Evolutionary conservation across 30 jellyfish, hydroid and myxozoan species (phyloP).

Genomic region (Phacellophora camtschatica): DNA sequence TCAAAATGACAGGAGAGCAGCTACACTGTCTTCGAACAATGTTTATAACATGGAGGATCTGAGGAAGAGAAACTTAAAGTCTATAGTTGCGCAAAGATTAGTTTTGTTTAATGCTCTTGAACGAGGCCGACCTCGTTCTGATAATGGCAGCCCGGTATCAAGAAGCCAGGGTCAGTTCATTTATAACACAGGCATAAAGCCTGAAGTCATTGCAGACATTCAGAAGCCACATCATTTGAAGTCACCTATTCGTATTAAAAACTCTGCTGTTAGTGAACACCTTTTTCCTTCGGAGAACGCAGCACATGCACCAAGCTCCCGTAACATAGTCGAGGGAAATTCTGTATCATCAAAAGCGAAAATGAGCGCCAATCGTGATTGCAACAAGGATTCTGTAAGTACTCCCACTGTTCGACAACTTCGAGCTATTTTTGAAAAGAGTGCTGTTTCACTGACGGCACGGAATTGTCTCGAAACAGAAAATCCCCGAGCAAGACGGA

Average conservation of each 20-base stretch:
- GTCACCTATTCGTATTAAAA: neutral
- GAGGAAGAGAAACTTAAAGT: slow-evolving; percentile 18
- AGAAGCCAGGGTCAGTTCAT: slow-evolving; percentile 2
- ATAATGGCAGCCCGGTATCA: slow-evolving; percentile 81
- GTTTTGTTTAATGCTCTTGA: slow-evolving; percentile 69
- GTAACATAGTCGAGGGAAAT: neutral
- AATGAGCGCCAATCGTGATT: neutral
- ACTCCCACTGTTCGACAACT: slow-evolving; percentile 21
- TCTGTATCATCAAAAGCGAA: neutral
- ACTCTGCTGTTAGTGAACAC: neutral
- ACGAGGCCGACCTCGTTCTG: slow-evolving; percentile 88
- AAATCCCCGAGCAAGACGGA: neutral
- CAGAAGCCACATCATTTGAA: neutral
- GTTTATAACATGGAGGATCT: slow-evolving; percentile 22
- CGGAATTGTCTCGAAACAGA: slow-evolving; percentile 29
- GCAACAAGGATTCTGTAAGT: neutral
- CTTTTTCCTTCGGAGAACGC: neutral
- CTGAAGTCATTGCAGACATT: slow-evolving; percentile 26
- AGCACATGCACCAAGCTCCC: neutral
- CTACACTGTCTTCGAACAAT: neutral
- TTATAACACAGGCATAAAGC: slow-evolving; percentile 13
- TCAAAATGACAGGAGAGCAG: neutral
- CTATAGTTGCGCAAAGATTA: slow-evolving; percentile 78
- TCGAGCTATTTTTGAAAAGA: slow-evolving; percentile 16
- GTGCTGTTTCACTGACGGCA: slow-evolving; percentile 38